Base-by-base conservation (phyloP, 2,113 vertebrate species). In the Condylura cristata region DNA sequence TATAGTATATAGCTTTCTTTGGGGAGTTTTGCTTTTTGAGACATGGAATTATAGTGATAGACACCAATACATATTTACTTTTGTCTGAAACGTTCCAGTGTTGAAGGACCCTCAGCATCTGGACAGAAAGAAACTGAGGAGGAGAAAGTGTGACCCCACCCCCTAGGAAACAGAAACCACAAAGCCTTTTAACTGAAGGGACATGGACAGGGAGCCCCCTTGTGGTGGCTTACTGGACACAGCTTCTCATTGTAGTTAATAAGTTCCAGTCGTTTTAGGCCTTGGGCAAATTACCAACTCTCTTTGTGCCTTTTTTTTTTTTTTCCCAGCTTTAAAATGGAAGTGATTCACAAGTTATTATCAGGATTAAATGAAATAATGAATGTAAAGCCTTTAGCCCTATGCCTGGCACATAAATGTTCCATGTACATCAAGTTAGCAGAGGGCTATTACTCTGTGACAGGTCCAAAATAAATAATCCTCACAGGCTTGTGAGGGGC, bases 201-300 rank as follows among this genome's bases (percentile, higher is more conserved):
- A 41, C 46, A 7, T 20, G 80, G n/a, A 46, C n/a, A 58, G 75
- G 10, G 53, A 18, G 63, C 92, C 91, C 91, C 90, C 94, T 93
- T 71, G 83, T 91, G 88, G 86, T 80, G 3, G 37, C 1, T 66
- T 14, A 1, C 63, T 71, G 41, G 14, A 41, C 17, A 37, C 22
- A 11, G 6, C 17, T 6, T 9, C 84, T 53, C n/a, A 0, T n/a
- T 46, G 32, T 39, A 17, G 28, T 41, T 41, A 37, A 5, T 14
- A 18, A 65, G 37, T 48, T 83, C 32, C 34, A 41, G 32, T 32
- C 56, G 63, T 82, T 60, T 8, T 32, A 26, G 1, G 32, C n/a
- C 56, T 71, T 30, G 0, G 17, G 18, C 20, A 82, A 28, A 39
- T 66, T 82, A 63, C 28, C 34, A 20, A n/a, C 51, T 78, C 53